Base-by-base conservation (phyloP, 2,888 invertebrate genomes). In the Parnassius glacialis region DNA sequence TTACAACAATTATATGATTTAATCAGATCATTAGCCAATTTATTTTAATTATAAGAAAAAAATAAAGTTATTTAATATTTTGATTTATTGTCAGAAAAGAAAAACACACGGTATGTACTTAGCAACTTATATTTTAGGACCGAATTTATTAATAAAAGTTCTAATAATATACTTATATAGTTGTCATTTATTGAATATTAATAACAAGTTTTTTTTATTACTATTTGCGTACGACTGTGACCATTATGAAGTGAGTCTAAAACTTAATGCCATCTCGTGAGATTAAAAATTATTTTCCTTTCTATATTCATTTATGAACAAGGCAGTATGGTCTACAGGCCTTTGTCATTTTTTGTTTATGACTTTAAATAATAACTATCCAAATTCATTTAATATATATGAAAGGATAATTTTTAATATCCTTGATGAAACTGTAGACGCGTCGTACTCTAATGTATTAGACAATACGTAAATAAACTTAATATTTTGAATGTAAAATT, bases 381-480 rank as follows among this genome's bases (percentile, higher is more conserved):
- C 34, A 34, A 7, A 34, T 34, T 34, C 5, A 0, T 7, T 34
- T 5, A 34, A 34, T 7, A 34, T 0, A 34, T 34, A 34, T 5
- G 34, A 25, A 16, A 25, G 25, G 25, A 51, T 51, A 16, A 13
- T 13, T 48, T 66, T 65, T 59, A 70, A 57, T 57, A 55, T 59
- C 59, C 52, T 69, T 63, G 72, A 67, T 65, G 57, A 65, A 66
- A 69, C 66, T 69, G 68, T 69, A 67, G 59, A 72, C 69, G 62
- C 62, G 56, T 68, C 62, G 72, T 76, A 73, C 72, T 69, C 67
- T 68, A 74, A 75, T 79, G 82, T 83, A 81, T 83, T 80, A 83
- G 74, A 73, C 68, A 76, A 78, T 79, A 79, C 74, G 76, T 83
- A 80, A 80, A 66, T 75, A 73, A 67, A 73, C 68, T 75, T 81